Conservation (phyloP, 1,140 invertebrate species). For the Drosophila ambigua region DNA sequence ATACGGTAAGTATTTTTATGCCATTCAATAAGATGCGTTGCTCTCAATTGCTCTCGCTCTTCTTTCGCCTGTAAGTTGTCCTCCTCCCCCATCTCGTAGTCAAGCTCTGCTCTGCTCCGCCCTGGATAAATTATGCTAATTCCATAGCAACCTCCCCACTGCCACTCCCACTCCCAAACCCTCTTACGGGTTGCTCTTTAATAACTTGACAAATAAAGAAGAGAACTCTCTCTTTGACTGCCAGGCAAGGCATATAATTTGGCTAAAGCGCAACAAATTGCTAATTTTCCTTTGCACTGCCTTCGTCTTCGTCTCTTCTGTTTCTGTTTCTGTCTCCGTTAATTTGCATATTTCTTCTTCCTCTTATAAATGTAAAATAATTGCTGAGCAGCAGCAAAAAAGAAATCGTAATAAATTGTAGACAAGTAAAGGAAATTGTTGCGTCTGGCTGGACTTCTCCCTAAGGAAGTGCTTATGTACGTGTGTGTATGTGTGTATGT, state of each 20-base stretch:
- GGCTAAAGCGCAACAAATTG: conserved; percentile 79
- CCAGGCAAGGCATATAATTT: conserved; percentile 70
- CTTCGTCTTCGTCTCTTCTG: conserved; percentile 12
- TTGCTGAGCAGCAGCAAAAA: conserved; percentile 48
- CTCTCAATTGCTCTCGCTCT: conserved; percentile 3
- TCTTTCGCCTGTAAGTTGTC: neutral
- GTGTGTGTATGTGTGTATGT: neutral
- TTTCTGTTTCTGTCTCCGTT: conserved; percentile 34
- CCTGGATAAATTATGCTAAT: conserved; percentile 78
- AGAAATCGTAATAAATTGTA: conserved; percentile 62
- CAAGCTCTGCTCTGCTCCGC: conserved; percentile 10
- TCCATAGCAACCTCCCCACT: conserved; percentile 29
- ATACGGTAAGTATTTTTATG: conserved; percentile 63
- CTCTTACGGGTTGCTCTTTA: conserved; percentile 33
- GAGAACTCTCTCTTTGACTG: conserved; percentile 42
- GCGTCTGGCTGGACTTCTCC: conserved; percentile 16
- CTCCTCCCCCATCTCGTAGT: neutral
- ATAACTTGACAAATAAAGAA: conserved; percentile 74
- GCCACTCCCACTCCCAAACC: conserved; percentile 3
- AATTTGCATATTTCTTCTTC: conserved; percentile 72
- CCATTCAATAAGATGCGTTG: conserved; percentile 61
- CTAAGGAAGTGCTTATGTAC: neutral
- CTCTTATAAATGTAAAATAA: conserved; percentile 60
- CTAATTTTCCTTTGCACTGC: conserved; percentile 70
- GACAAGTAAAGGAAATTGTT: conserved; percentile 60